Evolutionary conservation across 2,797 vertebrate species (phyloP), one percentile per base, ranked within the genome.

Genomic region (Uromys caudimaculatus): DNA sequence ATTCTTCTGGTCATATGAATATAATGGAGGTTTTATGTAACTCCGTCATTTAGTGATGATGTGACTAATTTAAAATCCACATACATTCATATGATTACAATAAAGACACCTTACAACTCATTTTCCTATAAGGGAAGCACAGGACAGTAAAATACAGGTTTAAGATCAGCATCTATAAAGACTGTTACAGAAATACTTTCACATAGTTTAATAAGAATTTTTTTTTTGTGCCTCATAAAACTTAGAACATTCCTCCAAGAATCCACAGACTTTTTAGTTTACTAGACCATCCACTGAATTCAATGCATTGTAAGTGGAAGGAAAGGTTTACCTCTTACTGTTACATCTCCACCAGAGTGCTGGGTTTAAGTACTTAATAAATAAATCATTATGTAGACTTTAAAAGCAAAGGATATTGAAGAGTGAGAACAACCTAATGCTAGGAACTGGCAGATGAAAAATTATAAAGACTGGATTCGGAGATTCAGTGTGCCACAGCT

Each of bases 401-500:
- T 44, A n/a, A 58, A 82, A 56, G 4, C 1, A 23, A 16, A 32
- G 3, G 27, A n/a, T 16, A 9, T 2, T 38, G 19, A 75, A 29
- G 35, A 4, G 6, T 58, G 6, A 3, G 3, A 50, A 24, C 14
- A 73, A 6, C 35, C 67, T 60, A n/a, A 86, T 12, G 29, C 47
- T 90, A 16, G 7, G 19, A 54, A 41, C 3, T 8, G 19, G 38
- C 47, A 19, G 35, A 12, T n/a, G 1, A 16, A 29, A 10, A 38
- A 50, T 19, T 38, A 32, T 16, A 29, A 78, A n/a, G 54, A 54
- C 62, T 13, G 58, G 7, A 1, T 67, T 35, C 77, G 50, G 4
- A 5, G 13, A 10, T 1, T 23, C 47, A n/a, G 3, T 41, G 14
- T 41, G 19, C 11, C 4, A 50, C 0, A 44, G 3, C 0, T 56